These are phyloP conservation scores for Euplagia quadripunctaria DNA, from an alignment of 2,888 invertebrate genomes.

Conservation along the genomic window DNA sequence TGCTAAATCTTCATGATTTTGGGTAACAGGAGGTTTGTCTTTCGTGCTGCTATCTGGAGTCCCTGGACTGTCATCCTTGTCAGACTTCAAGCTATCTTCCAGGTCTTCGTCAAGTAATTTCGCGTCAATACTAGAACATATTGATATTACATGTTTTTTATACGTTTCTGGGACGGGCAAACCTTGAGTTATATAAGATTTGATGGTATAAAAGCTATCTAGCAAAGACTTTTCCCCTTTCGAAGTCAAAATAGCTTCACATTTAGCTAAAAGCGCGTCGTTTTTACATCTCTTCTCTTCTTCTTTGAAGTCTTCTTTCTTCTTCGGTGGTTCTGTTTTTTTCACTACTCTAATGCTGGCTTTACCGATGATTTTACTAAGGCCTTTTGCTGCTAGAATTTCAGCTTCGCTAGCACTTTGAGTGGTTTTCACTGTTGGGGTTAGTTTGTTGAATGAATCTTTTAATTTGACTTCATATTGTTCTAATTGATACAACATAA, in stretches of 20 bases:
- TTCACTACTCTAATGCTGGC: constrained; percentile 64
- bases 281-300: constrained; percentile 65
- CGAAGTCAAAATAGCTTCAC: constrained; percentile 75
- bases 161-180: constrained; percentile 77
- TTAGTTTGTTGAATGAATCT: constrained; percentile 67
- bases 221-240: constrained; percentile 76
- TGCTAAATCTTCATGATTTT: constrained; percentile 73
- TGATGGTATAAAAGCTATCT: constrained; percentile 80
- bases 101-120: constrained; percentile 75
- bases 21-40: constrained; percentile 52
- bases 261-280: constrained; percentile 73
- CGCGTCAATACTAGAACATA: constrained; percentile 78
- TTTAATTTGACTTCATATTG: constrained; percentile 72
- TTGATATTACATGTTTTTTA: constrained; percentile 78
- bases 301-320: constrained; percentile 47
- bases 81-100: constrained; percentile 62
- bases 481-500: constrained; percentile 76
- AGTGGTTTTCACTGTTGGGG: constrained; percentile 54
- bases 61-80: constrained; percentile 46
- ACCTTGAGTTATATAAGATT: constrained; percentile 78
- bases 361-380: constrained; percentile 81
- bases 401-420: constrained; percentile 78
- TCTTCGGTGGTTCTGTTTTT: constrained; percentile 60
- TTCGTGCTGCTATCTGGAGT: constrained; percentile 35
- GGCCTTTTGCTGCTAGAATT: constrained; percentile 78